Evolutionary conservation across 2,888 invertebrate genomes (phyloP), one percentile per base, ranked within the genome.

Genomic region (Dicyrtomina minuta): DNA sequence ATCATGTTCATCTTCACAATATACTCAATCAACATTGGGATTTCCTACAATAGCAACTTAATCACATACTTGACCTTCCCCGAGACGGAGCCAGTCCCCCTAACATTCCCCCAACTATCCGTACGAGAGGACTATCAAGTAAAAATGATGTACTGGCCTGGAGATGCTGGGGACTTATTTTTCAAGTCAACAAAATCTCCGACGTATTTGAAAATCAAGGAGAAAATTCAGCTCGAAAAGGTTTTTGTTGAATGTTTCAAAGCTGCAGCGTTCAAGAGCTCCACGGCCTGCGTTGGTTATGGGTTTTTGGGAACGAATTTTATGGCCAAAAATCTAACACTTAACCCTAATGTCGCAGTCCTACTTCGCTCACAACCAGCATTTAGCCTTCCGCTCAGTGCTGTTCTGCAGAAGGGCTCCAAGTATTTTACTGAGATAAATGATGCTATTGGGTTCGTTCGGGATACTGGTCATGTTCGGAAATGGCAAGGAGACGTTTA

Each of bases 41-140:
- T 51, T 12, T 51, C 24, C 15, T 53, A 53, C 65, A 53, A 6
- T 39, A 53, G 53, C 8, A 51, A 65, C 26, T 39, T 65, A 17
- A 65, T 65, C 22, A 27, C 53, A 27, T 65, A 39, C 53, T 17
- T 65, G 4, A 65, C 65, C 12, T 53, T 65, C 24, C 65, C 65
- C 20, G 51, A 51, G 17, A 27, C 51, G 10, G 65, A 65, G 10
- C 5, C 1, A 6, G 24, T 65, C n/a, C 65, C 65, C 12, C 5
- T 12, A 6, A 65, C 27, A 20, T 53, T 65, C 41, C n/a, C 17
- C 4, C n/a, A 51, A 8, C 20, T 65, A 8, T 27, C 65, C 5
- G 22, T 15, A n/a, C 17, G 5, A 10, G 5, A 26, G 2, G 20
- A 56, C 1, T 65, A 39, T 22, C 33, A 49, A 12, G 20, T 65